phyloP scores from a whole-genome alignment of 2,113 vertebrate genomes.

The Perca fluviatilis region DNA sequence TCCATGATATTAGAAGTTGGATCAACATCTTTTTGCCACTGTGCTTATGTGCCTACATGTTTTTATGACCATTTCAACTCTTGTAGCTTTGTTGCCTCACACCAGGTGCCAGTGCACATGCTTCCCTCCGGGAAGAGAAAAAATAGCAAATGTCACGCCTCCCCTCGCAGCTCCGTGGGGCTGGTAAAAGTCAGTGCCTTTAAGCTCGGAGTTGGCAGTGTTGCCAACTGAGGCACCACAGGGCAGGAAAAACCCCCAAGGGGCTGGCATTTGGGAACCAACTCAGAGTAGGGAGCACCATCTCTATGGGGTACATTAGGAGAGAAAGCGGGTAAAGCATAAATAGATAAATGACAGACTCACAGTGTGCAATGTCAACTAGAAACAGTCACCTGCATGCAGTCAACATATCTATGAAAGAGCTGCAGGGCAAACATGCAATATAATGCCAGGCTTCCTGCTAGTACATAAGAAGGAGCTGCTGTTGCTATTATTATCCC shows the following conservation, averaged over 20 bases:
- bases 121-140: constrained; percentile 42
- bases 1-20: neutral
- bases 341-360: constrained; percentile 44
- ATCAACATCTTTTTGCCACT: constrained; percentile 8
- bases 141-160: constrained; percentile 72
- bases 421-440: constrained; percentile 7
- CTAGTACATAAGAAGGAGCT: neutral
- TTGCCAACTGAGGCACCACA: constrained; percentile 72
- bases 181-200: constrained; percentile 77
- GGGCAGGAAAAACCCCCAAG: constrained; percentile 76
- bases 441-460: neutral
- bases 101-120: constrained; percentile 25
- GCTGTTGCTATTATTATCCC: neutral
- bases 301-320: constrained; percentile 53
- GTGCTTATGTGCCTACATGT: neutral
- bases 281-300: constrained; percentile 48
- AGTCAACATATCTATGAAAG: constrained; percentile 17
- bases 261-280: constrained; percentile 76
- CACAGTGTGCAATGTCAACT: constrained; percentile 24
- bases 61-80: neutral
- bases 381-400: constrained; percentile 21
- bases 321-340: constrained; percentile 45
- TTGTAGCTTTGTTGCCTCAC: constrained; percentile 12
- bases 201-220: constrained; percentile 66
- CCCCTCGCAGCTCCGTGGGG: constrained; percentile 61